These are phyloP conservation scores for Elegia similella DNA, from an alignment of 2,888 invertebrate species.

Conservation along the genomic window DNA sequence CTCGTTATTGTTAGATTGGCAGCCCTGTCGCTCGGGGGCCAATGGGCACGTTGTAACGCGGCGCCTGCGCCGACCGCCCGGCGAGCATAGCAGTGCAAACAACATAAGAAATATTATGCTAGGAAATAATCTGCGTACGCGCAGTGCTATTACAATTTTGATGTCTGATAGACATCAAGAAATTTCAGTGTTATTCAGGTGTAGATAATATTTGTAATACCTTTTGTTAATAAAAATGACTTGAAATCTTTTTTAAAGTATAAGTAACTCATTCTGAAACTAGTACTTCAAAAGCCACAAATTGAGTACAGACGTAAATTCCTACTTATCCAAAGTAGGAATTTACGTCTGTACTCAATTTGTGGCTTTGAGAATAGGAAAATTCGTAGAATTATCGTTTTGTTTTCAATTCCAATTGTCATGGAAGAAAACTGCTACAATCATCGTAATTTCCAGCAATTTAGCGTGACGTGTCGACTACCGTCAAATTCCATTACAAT, in stretches of 20 bases:
- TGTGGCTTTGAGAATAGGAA: background rate
- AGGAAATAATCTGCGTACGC: constrained; percentile 35
- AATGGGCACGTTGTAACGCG: constrained; percentile 67
- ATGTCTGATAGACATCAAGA: background rate
- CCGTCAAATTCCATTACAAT: constrained; percentile 49
- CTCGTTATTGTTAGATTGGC: constrained; percentile 62
- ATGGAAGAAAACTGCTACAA: constrained; percentile 4
- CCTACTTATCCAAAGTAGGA: background rate
- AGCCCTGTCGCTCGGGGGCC: constrained; percentile 72
- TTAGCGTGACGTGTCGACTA: constrained; percentile 6
- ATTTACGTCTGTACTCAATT: no score
- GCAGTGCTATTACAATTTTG: background rate
- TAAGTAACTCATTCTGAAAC: no score
- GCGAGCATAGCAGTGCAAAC: constrained; percentile 60
- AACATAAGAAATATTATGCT: constrained; percentile 46
- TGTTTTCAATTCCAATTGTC: background rate
- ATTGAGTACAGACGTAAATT: background rate
- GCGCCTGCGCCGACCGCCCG: constrained; percentile 73
- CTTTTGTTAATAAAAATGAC: no score
- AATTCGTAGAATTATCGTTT: background rate
- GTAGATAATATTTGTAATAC: no score
- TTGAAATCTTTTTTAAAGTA: no score
- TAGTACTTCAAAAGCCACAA: no score
- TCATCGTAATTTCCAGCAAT: constrained; percentile 13
- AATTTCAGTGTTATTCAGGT: no score